Base-by-base conservation (phyloP, 2,113 vertebrate genomes). In the Calidris pygmaea region DNA sequence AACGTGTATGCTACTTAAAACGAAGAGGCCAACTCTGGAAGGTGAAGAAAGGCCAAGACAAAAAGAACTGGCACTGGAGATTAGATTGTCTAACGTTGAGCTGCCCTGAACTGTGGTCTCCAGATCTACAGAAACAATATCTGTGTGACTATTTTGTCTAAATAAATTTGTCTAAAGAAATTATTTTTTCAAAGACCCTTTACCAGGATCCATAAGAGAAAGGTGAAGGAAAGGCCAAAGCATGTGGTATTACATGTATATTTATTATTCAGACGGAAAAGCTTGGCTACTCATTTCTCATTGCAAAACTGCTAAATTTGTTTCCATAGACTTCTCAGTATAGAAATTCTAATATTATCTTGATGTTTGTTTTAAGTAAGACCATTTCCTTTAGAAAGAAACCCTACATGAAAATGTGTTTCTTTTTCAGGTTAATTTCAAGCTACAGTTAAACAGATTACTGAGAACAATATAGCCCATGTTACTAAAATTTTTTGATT, bases 171-270 rank as follows among this genome's bases (percentile, higher is more conserved):
- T n/a, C n/a, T n/a, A n/a, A 41, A 59, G 11, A 78, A 70, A 47
- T 30, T 20, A 7, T 50, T 56, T 81, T 89, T 90, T 81, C n/a
- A 52, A 39, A 9, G 12, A 20, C 5, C 55, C 22, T 73, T 43
- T 65, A 43, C 9, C 30, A 84, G 24, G 7, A 53, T 48, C 29
- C 75, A 1, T 24, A 52, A 55, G 14, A 72, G 5, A 85, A 82
- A 5, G 3, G 16, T 92, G 53, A 65, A 62, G 19, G 71, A 72
- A 81, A 75, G 41, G 17, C 17, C 55, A 43, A 87, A 66, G 7
- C 7, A 41, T 19, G 29, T 65, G 24, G 5, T 32, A 11, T 58
- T 34, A 35, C 1, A 0, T 48, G 4, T 41, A 12, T 27, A 30
- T 34, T 79, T 43, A 26, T 30, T 32, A 60, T 15, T 35, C 3